Evolutionary conservation across 2,888 invertebrate genomes (phyloP).

Genomic region (Pollenia griseotomentosa): DNA sequence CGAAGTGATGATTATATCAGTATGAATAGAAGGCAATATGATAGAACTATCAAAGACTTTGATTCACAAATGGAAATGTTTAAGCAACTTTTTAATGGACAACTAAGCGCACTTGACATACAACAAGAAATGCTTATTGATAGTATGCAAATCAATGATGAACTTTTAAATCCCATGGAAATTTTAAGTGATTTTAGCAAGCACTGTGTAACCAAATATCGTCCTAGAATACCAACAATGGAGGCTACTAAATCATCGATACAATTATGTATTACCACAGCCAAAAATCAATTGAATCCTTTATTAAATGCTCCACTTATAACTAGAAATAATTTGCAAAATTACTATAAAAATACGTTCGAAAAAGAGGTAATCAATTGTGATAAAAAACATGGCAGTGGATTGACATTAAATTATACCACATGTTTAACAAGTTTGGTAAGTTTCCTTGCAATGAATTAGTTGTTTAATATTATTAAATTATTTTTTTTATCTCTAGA

Average conservation of each 20-base stretch:
- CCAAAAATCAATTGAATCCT: conserved; percentile 10
- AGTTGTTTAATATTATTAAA: background rate
- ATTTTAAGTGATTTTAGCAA: conserved; percentile 67
- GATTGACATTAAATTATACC: conserved; percentile 21
- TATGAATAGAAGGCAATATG: conserved; percentile 70
- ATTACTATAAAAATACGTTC: conserved; percentile 39
- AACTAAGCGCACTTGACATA: conserved; percentile 53
- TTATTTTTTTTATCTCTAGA: conserved; percentile 3
- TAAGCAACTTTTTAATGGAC: conserved; percentile 41
- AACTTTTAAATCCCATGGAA: conserved; percentile 68
- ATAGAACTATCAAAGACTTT: conserved; percentile 51
- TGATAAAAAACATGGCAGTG: background rate
- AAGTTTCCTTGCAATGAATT: background rate
- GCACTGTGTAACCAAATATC: conserved; percentile 73
- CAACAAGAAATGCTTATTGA: conserved; percentile 55
- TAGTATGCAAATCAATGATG: conserved; percentile 58
- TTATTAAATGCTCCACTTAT: background rate
- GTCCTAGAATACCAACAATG: conserved; percentile 43
- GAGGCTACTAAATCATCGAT: conserved; percentile 46
- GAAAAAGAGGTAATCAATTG: conserved; percentile 45
- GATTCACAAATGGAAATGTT: conserved; percentile 59
- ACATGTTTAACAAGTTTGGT: conserved; percentile 50
- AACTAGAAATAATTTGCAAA: conserved; percentile 35
- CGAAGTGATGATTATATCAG: conserved; percentile 69
- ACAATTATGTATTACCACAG: conserved; percentile 51